A percentile compares a stretch with the other conserved stretches of the same genome.
These are phyloP conservation scores for Lates calcarifer DNA, from an alignment of 2,113 vertebrate genomes.

Conservation along the genomic window DNA sequence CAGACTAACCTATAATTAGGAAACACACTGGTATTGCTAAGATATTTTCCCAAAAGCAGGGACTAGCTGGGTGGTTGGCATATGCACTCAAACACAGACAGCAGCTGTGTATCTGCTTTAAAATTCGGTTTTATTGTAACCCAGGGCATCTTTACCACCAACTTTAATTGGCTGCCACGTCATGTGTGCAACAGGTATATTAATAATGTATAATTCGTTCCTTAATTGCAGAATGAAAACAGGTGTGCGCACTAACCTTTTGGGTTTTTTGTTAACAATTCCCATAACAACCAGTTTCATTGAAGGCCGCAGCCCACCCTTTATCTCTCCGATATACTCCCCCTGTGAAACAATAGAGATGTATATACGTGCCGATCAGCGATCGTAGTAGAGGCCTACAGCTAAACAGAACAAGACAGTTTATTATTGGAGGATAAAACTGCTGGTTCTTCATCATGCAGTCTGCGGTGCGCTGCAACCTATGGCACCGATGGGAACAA, in stretches of 20 bases:
- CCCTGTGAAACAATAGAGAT: conserved; percentile 76
- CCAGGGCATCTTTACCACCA: not conserved
- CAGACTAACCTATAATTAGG: conserved; percentile 61
- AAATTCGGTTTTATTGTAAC: not conserved
- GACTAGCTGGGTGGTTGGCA: conserved; percentile 23
- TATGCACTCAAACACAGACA: conserved; percentile 1
- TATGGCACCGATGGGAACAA: conserved; percentile 60
- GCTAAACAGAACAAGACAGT: not conserved
- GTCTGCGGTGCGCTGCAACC: not conserved
- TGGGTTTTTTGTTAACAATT: conserved; percentile 84
- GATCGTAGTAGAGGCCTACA: conserved; percentile 17
- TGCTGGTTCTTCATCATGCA: not conserved
- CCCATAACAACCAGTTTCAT: conserved; percentile 88
- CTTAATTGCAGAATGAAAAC: not conserved
- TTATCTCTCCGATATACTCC: conserved; percentile 85
- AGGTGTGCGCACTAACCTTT: conserved; percentile 75
- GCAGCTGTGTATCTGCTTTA: conserved; percentile 18
- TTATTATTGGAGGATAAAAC: not conserved
- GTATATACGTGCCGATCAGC: not conserved
- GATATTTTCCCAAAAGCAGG: conserved; percentile 45
- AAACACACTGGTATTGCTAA: conserved; percentile 24
- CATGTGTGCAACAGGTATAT: conserved; percentile 28
- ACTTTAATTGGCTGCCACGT: conserved; percentile 28
- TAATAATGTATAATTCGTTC: not conserved
- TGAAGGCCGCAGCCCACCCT: conserved; percentile 85